These are phyloP conservation scores for Calliphora vomitoria DNA, from an alignment of 2,888 invertebrate species.

Conservation along the genomic window DNA sequence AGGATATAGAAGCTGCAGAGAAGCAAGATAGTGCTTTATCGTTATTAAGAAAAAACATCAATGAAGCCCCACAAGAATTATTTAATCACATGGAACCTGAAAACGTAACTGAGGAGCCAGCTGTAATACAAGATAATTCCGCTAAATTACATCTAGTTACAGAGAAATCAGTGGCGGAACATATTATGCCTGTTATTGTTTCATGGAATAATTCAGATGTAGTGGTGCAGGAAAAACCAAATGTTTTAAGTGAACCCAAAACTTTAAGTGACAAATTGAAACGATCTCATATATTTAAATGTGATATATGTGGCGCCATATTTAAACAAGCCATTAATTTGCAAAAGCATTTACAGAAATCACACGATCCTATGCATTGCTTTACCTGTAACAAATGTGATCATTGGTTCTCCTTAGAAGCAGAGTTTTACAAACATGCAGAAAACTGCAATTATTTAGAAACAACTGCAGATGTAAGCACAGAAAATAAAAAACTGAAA, in stretches of 20 bases:
- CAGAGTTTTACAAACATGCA: conserved; percentile 64
- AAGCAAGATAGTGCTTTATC: neutral
- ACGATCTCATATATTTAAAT: conserved; percentile 72
- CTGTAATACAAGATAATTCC: neutral
- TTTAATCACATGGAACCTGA: neutral
- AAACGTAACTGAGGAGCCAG: neutral
- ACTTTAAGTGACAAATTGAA: neutral
- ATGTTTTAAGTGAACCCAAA: neutral
- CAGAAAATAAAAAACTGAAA: neutral
- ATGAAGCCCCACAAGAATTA: neutral
- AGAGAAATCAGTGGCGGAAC: neutral
- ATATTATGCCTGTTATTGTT: neutral
- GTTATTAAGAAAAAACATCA: neutral
- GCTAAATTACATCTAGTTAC: neutral
- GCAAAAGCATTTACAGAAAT: conserved; percentile 79
- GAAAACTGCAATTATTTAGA: conserved; percentile 36
- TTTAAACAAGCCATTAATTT: conserved; percentile 80
- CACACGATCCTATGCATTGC: conserved; percentile 56
- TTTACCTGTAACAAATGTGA: conserved; percentile 73
- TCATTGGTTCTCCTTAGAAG: conserved; percentile 74
- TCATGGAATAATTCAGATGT: neutral
- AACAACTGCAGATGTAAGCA: neutral
- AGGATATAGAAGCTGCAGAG: neutral
- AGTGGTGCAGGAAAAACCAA: neutral
- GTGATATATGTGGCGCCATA: conserved; percentile 80